Percentiles rank a stretch among this genome's conserved stretches.
phyloP scores from a whole-genome alignment of 2,113 vertebrate genomes.

The Podarcis muralis region DNA sequence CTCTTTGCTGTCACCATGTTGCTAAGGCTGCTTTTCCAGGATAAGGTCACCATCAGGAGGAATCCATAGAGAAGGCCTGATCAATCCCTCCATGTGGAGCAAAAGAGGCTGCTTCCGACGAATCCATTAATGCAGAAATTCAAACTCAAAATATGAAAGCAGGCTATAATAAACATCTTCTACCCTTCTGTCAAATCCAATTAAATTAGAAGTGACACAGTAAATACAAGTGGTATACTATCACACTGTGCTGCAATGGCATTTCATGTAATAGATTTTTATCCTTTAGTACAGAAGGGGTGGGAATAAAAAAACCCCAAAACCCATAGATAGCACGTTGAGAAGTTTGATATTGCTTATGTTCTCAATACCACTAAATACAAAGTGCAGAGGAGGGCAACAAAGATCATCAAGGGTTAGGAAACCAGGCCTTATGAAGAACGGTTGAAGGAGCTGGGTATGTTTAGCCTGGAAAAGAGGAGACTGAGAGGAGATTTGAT shows the following conservation, averaged over 20 bases:
- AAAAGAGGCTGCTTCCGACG: background rate
- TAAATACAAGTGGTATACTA: conserved; percentile 13
- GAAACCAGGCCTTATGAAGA: too few relatives aligned
- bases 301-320: background rate
- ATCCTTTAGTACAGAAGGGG: background rate
- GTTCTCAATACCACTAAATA: background rate
- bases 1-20: background rate
- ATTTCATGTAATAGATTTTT: conserved; percentile 1
- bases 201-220: background rate
- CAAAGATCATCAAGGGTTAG: too few relatives aligned
- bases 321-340: background rate
- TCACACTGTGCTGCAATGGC: background rate
- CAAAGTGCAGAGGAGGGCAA: background rate
- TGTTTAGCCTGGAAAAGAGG: too few relatives aligned
- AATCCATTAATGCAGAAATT: conserved; percentile 15
- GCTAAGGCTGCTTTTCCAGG: background rate
- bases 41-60: background rate
- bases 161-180: background rate
- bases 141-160: background rate
- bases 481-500: too few relatives aligned
- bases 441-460: too few relatives aligned
- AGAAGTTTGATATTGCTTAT: background rate
- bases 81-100: background rate
- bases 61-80: accelerated
- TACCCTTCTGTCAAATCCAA: conserved; percentile 9